Percentiles rank a stretch among this genome's conserved stretches.
Evolutionary conservation across 2,888 invertebrate species (phyloP).

Genomic region (Bombylius discolor): DNA sequence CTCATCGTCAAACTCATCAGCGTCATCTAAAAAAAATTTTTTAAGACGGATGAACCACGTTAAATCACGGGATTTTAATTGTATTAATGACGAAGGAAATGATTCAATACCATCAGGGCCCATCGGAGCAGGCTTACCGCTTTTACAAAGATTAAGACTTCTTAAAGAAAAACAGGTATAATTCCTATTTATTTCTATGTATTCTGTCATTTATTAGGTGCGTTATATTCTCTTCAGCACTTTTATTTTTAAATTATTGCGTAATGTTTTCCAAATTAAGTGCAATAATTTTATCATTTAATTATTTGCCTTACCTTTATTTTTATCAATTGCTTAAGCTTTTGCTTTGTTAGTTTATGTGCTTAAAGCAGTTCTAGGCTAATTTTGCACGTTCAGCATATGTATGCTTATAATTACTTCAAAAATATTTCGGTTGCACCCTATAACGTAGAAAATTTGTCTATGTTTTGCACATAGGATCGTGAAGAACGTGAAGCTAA

Average conservation of each 20-base stretch:
- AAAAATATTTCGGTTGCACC: neutral
- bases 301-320: neutral
- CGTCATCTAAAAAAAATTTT: conserved; percentile 40
- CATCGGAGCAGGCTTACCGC: conserved; percentile 70
- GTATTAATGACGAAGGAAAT: conserved; percentile 32
- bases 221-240: too few relatives aligned
- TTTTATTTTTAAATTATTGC: neutral
- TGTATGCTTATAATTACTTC: neutral
- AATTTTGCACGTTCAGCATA: too few relatives aligned
- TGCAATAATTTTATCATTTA: neutral
- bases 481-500: conserved; percentile 42
- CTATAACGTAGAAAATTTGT: conserved; percentile 10
- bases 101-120: conserved; percentile 50
- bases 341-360: neutral
- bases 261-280: too few relatives aligned
- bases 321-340: neutral
- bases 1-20: conserved; percentile 25
- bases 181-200: neutral
- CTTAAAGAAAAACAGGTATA: conserved; percentile 73
- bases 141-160: conserved; percentile 62
- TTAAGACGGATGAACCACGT: conserved; percentile 63
- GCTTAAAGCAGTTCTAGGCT: too few relatives aligned
- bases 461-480: conserved; percentile 39
- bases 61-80: conserved; percentile 55
- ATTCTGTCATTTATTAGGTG: too few relatives aligned